Evolutionary conservation across 2,888 invertebrate genomes (phyloP), one percentile per base, ranked within the genome.

Genomic region (Acheta domesticus): DNA sequence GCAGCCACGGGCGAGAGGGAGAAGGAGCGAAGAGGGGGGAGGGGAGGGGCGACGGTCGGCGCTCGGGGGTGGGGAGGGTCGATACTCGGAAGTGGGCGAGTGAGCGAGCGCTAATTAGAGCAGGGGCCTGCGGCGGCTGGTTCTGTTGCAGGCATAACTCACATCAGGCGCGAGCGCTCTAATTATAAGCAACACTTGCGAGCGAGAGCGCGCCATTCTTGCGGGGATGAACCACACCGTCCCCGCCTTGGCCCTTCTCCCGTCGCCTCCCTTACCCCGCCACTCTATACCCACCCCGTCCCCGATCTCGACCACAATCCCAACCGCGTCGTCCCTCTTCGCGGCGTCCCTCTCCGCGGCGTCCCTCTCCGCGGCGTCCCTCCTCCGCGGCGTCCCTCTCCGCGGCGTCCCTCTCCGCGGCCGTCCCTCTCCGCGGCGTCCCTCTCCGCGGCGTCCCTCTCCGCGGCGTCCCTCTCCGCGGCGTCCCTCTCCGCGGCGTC

Each of bases 171-270:
- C n/a, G 14, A 14, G 62, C 62, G 62, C 14, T 62, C n/a, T 62
- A 62, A 62, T 62, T 62, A 62, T 62, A 62, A 62, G 62, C 62
- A n/a, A 62, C 62, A 62, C 62, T 62, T 62, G 62, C 62, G 62
- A 62, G n/a, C n/a, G 62, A n/a, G 11, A 14, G 14, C 62, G 62
- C 62, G 62, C n/a, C n/a, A 62, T 62, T 62, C 62, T 62, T 62
- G 62, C 62, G 62, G 62, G 16, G 62, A 36, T 36, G 36, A 0
- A 36, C 36, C 36, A 62, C 62, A 62, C 62, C 62, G 14, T 11
- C 12, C 8, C n/a, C 62, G 3, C 62, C 36, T 5, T 8, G 5
- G 8, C 36, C 5, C 36, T 4, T 36, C 5, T 36, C 36, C n/a
- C n/a, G n/a, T n/a, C n/a, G n/a, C n/a, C n/a, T n/a, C n/a, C n/a